Conservation (phyloP, 2,888 invertebrate species). For the Drosophila nr. perissopoda region DNA sequence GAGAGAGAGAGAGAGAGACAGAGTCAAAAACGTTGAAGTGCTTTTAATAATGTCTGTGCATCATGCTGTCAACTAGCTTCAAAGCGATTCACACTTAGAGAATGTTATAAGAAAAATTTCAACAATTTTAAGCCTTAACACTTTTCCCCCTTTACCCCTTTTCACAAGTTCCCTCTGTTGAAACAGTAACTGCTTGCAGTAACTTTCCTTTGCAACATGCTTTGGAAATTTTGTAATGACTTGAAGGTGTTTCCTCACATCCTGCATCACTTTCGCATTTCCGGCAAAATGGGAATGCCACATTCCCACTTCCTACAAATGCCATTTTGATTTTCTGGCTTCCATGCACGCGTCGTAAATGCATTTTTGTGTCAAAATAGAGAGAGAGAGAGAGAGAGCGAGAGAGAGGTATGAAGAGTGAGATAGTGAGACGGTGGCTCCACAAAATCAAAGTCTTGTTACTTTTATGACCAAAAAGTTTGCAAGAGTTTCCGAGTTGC, state of each 20-base stretch:
- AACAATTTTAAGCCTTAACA: neutral
- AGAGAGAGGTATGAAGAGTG: neutral
- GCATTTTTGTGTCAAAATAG: neutral
- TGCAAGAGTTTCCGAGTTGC: neutral
- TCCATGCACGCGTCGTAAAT: neutral
- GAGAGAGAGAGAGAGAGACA: neutral
- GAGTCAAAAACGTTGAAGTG: neutral
- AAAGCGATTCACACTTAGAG: neutral
- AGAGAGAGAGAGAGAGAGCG: too few relatives aligned
- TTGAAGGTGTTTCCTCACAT: neutral
- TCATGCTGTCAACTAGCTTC: neutral
- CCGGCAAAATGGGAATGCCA: neutral
- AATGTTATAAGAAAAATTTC: neutral
- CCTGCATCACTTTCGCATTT: neutral
- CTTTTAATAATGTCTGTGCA: neutral
- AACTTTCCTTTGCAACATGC: neutral
- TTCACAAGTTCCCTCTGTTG: neutral
- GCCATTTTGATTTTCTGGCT: neutral
- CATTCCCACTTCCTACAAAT: neutral
- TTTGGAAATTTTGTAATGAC: neutral
- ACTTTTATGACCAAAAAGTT: neutral
- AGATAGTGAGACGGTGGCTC: neutral
- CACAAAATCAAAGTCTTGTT: neutral
- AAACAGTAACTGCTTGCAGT: neutral
- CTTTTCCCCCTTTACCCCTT: neutral